Evolutionary conservation across 2,113 vertebrate species (phyloP).

Genomic region (Fulica atra): DNA sequence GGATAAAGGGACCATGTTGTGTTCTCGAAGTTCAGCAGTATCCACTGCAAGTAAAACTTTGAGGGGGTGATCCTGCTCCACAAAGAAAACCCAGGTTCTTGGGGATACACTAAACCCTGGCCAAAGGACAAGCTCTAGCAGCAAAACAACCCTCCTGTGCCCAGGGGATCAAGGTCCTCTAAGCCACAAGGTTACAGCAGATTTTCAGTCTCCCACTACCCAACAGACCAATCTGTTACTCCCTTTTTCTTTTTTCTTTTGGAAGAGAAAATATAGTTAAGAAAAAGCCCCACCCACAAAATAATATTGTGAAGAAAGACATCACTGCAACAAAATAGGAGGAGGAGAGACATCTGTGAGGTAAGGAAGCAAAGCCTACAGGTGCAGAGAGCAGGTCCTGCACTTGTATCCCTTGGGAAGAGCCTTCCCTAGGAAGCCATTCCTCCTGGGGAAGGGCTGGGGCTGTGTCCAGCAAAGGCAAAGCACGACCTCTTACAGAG

Average conservation of each 20-base stretch:
- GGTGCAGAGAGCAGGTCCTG: background rate
- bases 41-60: background rate
- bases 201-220: background rate
- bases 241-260: no score
- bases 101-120: background rate
- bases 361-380: background rate
- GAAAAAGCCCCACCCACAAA: background rate
- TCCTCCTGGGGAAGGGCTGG: background rate
- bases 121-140: background rate
- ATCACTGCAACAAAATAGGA: background rate
- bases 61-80: background rate
- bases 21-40: background rate
- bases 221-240: slow-evolving; percentile 2
- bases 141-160: background rate
- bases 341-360: background rate
- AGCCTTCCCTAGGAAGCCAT: background rate
- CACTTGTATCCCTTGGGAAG: background rate
- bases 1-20: background rate
- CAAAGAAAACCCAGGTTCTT: background rate
- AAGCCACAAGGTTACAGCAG: rapidly evolving
- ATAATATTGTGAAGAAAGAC: background rate
- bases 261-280: background rate
- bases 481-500: background rate
- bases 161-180: background rate
- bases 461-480: background rate